These are phyloP conservation scores for Archocentrus centrarchus DNA, from an alignment of 2,113 vertebrate species.

Conservation along the genomic window DNA sequence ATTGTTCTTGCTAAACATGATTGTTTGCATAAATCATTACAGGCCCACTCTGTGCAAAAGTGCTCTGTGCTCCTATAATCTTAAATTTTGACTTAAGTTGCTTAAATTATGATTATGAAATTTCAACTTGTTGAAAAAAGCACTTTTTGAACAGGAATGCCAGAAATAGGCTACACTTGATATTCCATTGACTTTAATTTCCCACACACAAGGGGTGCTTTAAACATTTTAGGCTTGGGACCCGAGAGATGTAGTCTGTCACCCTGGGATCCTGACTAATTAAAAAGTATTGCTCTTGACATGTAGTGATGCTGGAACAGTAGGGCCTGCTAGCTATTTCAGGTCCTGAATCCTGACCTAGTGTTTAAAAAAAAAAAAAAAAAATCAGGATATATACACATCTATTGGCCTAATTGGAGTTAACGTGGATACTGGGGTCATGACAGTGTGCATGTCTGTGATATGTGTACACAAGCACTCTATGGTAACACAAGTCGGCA, in stretches of 20 bases:
- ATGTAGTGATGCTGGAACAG: slow-evolving; percentile 41
- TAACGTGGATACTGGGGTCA: slow-evolving; percentile 4
- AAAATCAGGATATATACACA: slow-evolving; percentile 16
- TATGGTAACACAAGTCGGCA: neutral
- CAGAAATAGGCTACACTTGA: slow-evolving; percentile 37
- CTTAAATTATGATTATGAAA: neutral
- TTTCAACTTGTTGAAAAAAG: neutral
- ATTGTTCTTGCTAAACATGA: too few relatives aligned
- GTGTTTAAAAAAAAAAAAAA: slow-evolving; percentile 15
- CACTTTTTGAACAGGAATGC: neutral
- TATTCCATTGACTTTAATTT: slow-evolving; percentile 53
- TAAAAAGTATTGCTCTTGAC: slow-evolving; percentile 64
- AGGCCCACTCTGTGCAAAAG: too few relatives aligned
- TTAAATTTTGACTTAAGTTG: neutral
- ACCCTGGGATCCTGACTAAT: slow-evolving; percentile 65
- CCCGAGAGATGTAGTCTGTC: slow-evolving; percentile 55
- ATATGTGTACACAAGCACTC: neutral
- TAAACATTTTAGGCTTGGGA: slow-evolving; percentile 44
- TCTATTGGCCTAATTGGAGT: slow-evolving; percentile 32
- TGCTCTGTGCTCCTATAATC: neutral
- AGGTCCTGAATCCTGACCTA: slow-evolving; percentile 50
- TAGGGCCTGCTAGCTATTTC: slow-evolving; percentile 49
- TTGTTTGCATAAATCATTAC: too few relatives aligned
- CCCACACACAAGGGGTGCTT: slow-evolving; percentile 20
- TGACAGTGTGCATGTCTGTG: neutral